Evolutionary conservation across 2,113 vertebrate species (phyloP).

Genomic region (Rallus limicola): DNA sequence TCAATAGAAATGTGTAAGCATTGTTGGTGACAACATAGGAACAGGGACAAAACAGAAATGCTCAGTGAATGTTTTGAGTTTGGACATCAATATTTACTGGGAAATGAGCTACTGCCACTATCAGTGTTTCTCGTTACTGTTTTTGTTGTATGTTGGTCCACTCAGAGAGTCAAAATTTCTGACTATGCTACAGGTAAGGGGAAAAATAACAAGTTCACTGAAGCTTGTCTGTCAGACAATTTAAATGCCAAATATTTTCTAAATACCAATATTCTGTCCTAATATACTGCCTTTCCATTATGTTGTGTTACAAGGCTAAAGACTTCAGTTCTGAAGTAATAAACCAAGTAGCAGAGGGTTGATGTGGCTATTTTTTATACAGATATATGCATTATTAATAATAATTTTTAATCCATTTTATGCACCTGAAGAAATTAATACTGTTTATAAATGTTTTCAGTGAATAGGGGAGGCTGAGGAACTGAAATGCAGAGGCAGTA

Average conservation of each 20-base stretch:
- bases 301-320: neutral
- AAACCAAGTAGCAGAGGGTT: neutral
- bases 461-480: neutral
- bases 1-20: slow-evolving; percentile 40
- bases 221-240: neutral
- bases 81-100: slow-evolving; percentile 37
- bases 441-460: neutral
- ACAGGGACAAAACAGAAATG: neutral
- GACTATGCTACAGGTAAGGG: neutral
- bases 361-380: neutral
- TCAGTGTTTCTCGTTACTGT: slow-evolving; percentile 13
- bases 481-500: neutral
- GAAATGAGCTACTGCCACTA: slow-evolving; percentile 24
- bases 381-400: neutral
- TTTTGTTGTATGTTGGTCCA: neutral
- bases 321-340: neutral
- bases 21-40: slow-evolving; percentile 11
- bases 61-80: slow-evolving; percentile 5
- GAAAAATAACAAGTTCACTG: neutral
- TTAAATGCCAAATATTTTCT: neutral
- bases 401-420: neutral
- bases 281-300: neutral
- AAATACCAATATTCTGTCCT: neutral
- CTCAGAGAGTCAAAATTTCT: slow-evolving; percentile 25
- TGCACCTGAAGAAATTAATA: neutral